phyloP scores from a whole-genome alignment of 2,113 vertebrate species.

The Cephalopterus ornatus region DNA sequence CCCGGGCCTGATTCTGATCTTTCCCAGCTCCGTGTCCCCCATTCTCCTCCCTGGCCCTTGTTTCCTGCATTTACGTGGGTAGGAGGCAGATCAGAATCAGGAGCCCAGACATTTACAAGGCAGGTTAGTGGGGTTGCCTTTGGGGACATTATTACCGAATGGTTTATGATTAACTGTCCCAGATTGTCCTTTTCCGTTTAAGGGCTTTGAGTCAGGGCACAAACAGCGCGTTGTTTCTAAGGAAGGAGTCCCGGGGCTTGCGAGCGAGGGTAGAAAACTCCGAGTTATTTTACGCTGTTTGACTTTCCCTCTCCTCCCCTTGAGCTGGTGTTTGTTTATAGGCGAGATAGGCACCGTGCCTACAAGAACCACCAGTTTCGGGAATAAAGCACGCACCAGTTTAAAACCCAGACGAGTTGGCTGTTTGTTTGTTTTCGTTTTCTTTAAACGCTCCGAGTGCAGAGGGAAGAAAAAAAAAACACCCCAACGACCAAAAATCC shows the following conservation, averaged over 20 bases:
- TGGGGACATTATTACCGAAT: constrained; percentile 26
- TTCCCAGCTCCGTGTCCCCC: not conserved
- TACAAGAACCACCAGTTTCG: not conserved
- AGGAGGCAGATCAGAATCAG: constrained; percentile 42
- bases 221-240: not conserved
- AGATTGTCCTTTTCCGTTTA: constrained; percentile 58
- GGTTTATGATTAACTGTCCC: constrained; percentile 64
- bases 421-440: not conserved
- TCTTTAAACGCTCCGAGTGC: not conserved
- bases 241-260: not conserved
- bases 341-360: not conserved
- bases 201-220: constrained; percentile 1
- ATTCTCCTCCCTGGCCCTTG: not conserved
- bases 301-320: constrained; percentile 4
- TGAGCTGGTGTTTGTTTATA: constrained; percentile 27
- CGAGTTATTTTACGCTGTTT: constrained; percentile 4
- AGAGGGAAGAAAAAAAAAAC: not conserved
- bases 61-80: not conserved
- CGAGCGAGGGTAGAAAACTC: not conserved
- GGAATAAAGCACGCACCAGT: not conserved
- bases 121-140: constrained; percentile 21
- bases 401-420: not conserved
- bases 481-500: not conserved
- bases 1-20: constrained; percentile 8
- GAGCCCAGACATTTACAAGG: constrained; percentile 45